phyloP scores from a whole-genome alignment of 2,797 vertebrate genomes.

The Coracias cyanogaster region DNA sequence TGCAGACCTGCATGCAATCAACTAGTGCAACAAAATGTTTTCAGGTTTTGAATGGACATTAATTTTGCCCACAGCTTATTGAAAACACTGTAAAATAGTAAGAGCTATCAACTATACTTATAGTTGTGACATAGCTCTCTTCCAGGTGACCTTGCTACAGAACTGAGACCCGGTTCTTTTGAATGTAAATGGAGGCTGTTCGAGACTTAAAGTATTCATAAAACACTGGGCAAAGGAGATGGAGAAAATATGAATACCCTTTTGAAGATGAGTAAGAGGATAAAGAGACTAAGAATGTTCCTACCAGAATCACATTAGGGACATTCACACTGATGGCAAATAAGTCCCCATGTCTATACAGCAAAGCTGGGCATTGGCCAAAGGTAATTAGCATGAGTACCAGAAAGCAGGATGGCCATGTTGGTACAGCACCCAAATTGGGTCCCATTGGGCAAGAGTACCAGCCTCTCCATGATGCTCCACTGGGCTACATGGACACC shows the following conservation, averaged over 20 bases:
- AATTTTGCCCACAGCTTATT: not conserved
- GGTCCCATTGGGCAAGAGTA: fast-evolving
- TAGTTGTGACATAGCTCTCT: not conserved
- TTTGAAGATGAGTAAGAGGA: not conserved
- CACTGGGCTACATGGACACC: not conserved
- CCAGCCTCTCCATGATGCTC: not conserved
- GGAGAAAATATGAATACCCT: not conserved
- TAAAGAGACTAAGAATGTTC: not conserved
- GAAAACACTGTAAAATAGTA: not conserved
- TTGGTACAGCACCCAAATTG: not conserved
- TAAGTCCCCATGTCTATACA: not conserved
- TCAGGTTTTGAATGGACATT: not conserved
- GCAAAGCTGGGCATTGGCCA: not conserved
- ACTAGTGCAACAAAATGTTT: not conserved
- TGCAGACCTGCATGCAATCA: not conserved
- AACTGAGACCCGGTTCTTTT: not conserved
- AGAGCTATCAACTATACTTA: not conserved
- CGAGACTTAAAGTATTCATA: not conserved
- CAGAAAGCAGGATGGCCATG: not conserved
- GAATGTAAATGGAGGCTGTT: not conserved
- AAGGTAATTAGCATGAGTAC: fast-evolving
- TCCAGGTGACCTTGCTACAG: not conserved
- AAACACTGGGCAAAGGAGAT: not conserved
- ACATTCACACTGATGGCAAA: not conserved
- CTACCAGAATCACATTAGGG: not conserved